Evolutionary conservation across 1,140 invertebrate species (phyloP).

Genomic region (Lepidotrigona ventralis): DNA sequence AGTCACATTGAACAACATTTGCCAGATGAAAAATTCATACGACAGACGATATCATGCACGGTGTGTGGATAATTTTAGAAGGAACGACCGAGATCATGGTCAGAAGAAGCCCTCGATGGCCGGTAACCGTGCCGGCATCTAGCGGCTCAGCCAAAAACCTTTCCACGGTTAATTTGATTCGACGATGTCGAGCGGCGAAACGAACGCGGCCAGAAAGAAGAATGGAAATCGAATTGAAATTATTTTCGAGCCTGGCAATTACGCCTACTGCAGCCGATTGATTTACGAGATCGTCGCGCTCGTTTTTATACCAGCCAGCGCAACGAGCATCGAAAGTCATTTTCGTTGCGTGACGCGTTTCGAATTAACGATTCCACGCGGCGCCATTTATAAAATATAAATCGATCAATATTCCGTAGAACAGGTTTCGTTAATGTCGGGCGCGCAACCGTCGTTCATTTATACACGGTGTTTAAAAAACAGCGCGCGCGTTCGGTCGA

Average conservation of each 20-base stretch:
- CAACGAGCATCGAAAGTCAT: conserved; percentile 20
- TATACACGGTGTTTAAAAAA: not conserved
- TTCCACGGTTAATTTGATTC: conserved; percentile 52
- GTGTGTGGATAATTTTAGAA: conserved; percentile 42
- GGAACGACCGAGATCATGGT: not conserved
- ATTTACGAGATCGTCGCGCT: conserved; percentile 24
- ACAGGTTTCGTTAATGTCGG: conserved; percentile 23
- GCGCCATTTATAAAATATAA: conserved; percentile 48
- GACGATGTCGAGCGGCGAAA: not conserved
- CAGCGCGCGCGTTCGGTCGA: not conserved
- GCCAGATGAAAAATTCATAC: not conserved
- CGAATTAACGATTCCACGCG: conserved; percentile 31
- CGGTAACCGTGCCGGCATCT: conserved; percentile 74
- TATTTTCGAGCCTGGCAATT: conserved; percentile 40
- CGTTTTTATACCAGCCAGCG: not conserved
- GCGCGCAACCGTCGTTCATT: not conserved
- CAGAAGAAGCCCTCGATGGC: not conserved
- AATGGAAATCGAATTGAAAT: conserved; percentile 39
- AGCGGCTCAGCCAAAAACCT: conserved; percentile 67
- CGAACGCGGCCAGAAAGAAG: not conserved
- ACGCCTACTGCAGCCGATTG: conserved; percentile 14
- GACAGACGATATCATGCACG: too few species aligned
- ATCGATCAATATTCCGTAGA: conserved; percentile 38
- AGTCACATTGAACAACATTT: not conserved
- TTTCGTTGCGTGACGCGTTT: conserved; percentile 37